Percentiles rank a stretch among this genome's conserved stretches.
These are phyloP conservation scores for Diarsia dahlii DNA, from an alignment of 2,888 invertebrate genomes.

Conservation along the genomic window DNA sequence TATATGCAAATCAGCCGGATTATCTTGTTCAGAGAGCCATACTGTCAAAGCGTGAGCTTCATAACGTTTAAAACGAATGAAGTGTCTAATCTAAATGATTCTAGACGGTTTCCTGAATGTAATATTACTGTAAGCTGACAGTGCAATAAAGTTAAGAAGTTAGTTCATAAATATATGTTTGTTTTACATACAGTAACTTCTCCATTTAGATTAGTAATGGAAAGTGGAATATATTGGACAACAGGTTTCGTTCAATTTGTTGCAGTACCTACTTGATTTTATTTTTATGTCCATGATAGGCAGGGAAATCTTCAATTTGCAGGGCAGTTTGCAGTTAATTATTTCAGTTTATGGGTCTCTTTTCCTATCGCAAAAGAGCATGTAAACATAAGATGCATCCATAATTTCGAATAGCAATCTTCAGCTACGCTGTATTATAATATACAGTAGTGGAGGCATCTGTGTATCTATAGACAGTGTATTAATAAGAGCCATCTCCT, in stretches of 20 bases:
- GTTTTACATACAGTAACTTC: conserved; percentile 7
- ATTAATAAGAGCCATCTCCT: no score
- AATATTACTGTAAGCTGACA: conserved; percentile 44
- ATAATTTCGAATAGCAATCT: no score
- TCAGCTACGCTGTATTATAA: no score
- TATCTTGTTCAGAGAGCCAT: conserved; percentile 45
- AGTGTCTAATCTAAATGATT: conserved; percentile 34
- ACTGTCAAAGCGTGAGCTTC: conserved; percentile 15
- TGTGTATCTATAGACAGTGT: no score
- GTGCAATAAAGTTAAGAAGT: conserved; percentile 31
- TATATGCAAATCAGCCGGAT: conserved; percentile 59
- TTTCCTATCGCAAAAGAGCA: neutral
- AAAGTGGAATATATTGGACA: neutral
- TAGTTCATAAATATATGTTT: conserved; percentile 2
- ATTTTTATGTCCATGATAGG: conserved; percentile 20
- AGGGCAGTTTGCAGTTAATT: neutral
- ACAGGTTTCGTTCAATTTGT: conserved; percentile 33
- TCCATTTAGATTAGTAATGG: conserved; percentile 21
- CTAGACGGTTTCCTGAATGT: neutral
- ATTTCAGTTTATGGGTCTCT: neutral
- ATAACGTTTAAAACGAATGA: conserved; percentile 30
- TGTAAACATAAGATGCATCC: no score
- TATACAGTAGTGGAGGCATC: no score
- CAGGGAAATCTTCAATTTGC: conserved; percentile 16
- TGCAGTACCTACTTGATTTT: neutral